A percentile compares a stretch with the other conserved stretches of the same genome.
phyloP scores from a whole-genome alignment of 2,797 vertebrate genomes.

The Philypnodon macrostomus region DNA sequence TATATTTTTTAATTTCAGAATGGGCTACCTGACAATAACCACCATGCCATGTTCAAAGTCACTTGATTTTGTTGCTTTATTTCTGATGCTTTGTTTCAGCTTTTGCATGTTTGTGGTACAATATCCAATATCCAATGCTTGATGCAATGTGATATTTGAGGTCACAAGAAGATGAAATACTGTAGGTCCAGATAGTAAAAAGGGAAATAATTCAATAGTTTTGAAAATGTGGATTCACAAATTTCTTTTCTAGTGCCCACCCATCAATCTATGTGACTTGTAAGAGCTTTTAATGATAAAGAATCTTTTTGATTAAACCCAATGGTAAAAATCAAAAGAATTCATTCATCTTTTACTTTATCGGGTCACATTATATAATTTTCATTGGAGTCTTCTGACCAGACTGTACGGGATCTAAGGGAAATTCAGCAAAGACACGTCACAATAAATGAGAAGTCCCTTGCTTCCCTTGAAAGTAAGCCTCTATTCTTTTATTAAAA shows the following conservation, averaged over 20 bases:
- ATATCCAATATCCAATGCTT: too few relatives aligned
- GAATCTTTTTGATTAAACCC: conserved; percentile 11
- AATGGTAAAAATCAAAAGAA: conserved; percentile 9
- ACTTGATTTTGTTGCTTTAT: too few relatives aligned
- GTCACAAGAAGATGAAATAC: too few relatives aligned
- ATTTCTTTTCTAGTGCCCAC: not conserved
- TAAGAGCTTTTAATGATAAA: conserved; percentile 13
- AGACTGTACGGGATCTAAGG: conserved; percentile 17
- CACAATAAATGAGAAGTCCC: conserved; percentile 37
- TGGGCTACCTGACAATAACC: too few relatives aligned
- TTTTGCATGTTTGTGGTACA: too few relatives aligned
- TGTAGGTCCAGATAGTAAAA: too few relatives aligned
- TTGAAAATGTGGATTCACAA: too few relatives aligned
- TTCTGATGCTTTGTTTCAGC: too few relatives aligned
- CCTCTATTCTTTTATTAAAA: conserved; percentile 23
- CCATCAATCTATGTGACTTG: not conserved
- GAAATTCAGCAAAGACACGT: conserved; percentile 14
- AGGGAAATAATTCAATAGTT: too few relatives aligned
- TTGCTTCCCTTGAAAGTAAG: conserved; percentile 39
- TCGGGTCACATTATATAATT: not conserved
- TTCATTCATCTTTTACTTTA: conserved; percentile 7
- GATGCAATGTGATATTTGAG: too few relatives aligned
- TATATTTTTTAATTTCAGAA: too few relatives aligned
- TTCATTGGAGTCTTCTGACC: conserved; percentile 36
- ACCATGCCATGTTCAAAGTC: too few relatives aligned